phyloP scores from a whole-genome alignment of 1,140 invertebrate genomes.

The Heliconius hewitsoni region DNA sequence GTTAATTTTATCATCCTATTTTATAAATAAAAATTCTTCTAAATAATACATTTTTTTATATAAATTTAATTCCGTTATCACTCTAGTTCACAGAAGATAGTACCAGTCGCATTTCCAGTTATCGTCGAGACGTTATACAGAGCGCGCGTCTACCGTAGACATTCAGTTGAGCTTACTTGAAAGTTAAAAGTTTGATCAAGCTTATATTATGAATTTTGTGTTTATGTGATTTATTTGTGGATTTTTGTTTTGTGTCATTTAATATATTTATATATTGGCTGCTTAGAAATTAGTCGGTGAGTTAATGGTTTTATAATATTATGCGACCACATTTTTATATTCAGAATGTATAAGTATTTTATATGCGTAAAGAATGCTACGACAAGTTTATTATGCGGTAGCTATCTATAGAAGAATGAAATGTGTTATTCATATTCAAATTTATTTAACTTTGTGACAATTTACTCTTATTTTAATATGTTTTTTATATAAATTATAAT shows the following conservation, averaged over 20 bases:
- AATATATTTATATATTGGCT: background rate
- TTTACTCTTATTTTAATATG: background rate
- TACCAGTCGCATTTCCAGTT: slow-evolving; percentile 53
- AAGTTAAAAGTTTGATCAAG: slow-evolving; percentile 10
- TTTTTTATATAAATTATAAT: background rate
- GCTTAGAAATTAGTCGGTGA: slow-evolving; percentile 42
- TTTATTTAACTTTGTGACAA: background rate
- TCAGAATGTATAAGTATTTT: background rate
- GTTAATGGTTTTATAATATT: slow-evolving; percentile 13
- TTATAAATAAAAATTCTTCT: background rate
- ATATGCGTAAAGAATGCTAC: slow-evolving; percentile 17
- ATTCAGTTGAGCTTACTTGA: slow-evolving; percentile 16
- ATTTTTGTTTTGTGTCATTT: slow-evolving; percentile 40
- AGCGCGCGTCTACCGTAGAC: slow-evolving; percentile 45
- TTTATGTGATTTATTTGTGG: slow-evolving; percentile 42
- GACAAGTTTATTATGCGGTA: background rate
- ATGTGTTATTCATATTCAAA: background rate
- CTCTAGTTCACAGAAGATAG: slow-evolving; percentile 64
- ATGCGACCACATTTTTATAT: background rate
- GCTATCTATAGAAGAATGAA: background rate
- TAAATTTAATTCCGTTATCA: slow-evolving; percentile 56
- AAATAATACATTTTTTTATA: background rate
- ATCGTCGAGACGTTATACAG: slow-evolving; percentile 45
- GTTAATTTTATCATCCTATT: background rate
- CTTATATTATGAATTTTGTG: slow-evolving; percentile 38